Percentiles rank a stretch among this genome's conserved stretches.
These are phyloP conservation scores for Rousettus leschenaultii DNA, from an alignment of 2,113 vertebrate species.

Conservation along the genomic window DNA sequence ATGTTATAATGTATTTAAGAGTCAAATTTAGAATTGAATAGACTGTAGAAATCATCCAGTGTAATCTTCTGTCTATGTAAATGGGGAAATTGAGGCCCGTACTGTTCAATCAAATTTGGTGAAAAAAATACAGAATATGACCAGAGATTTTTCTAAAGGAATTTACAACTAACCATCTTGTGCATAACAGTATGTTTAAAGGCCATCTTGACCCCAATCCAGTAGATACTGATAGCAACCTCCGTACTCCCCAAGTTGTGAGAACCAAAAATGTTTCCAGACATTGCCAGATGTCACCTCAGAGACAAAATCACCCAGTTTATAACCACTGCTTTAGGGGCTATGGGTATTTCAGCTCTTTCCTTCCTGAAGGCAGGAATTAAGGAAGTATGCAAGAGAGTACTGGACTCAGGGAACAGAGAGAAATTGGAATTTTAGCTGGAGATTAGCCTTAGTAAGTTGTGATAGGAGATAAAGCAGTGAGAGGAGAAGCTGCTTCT, in stretches of 20 bases:
- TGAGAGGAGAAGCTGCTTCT: background rate
- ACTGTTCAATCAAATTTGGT: background rate
- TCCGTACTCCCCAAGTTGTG: background rate
- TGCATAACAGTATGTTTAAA: background rate
- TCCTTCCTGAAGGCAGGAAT: background rate
- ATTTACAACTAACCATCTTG: background rate
- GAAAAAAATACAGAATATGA: background rate
- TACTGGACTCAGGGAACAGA: background rate
- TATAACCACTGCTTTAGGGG: background rate
- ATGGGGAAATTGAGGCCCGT: background rate
- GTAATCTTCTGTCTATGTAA: background rate
- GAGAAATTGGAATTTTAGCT: background rate
- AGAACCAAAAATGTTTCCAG: background rate
- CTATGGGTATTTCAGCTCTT: background rate
- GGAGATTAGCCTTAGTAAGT: background rate
- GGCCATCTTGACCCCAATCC: background rate
- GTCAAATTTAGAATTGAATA: background rate
- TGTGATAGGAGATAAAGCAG: background rate
- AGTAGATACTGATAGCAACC: background rate
- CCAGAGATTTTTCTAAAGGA: background rate
- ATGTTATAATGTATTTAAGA: background rate
- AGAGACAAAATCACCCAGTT: background rate
- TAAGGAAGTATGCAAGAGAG: background rate
- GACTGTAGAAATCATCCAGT: background rate
- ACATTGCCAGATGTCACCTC: background rate